Conservation (phyloP, 2,113 vertebrate genomes). For the Tricholaema leucomelas region DNA sequence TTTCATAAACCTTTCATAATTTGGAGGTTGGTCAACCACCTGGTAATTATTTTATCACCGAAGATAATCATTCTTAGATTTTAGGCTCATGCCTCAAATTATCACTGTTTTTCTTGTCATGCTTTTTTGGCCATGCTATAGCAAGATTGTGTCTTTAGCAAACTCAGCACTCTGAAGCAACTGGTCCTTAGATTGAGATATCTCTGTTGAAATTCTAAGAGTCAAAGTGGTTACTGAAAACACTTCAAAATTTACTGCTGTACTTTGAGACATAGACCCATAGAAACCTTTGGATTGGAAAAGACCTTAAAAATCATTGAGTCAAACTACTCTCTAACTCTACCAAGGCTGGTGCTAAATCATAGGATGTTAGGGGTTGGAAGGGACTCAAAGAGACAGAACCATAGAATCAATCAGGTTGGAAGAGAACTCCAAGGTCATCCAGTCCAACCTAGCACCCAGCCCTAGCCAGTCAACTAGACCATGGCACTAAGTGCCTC, state of each 20-base stretch:
- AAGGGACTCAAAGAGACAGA: too few species aligned
- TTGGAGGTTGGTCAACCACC: not conserved
- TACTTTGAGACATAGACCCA: not conserved
- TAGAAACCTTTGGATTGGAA: too few species aligned
- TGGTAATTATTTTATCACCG: constrained; percentile 12
- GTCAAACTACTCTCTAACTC: too few species aligned
- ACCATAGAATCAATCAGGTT: too few species aligned
- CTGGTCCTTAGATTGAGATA: not conserved
- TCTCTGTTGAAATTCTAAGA: constrained; percentile 1
- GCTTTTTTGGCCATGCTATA: not conserved
- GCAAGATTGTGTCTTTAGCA: not conserved
- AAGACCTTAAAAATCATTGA: too few species aligned
- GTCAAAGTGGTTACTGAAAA: not conserved
- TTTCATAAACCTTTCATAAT: not conserved
- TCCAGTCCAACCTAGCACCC: too few species aligned
- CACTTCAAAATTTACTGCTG: not conserved
- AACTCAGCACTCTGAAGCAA: not conserved
- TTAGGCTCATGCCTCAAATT: not conserved
- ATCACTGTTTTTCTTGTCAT: not conserved
- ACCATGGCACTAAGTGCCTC: too few species aligned
- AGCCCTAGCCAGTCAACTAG: too few species aligned
- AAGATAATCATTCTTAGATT: not conserved
- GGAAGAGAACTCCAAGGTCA: too few species aligned
- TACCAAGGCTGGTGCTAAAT: too few species aligned
- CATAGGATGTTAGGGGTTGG: too few species aligned